These are phyloP conservation scores for Sebastiscus albofasciatus DNA, from an alignment of 2,797 vertebrate genomes.

Conservation along the genomic window DNA sequence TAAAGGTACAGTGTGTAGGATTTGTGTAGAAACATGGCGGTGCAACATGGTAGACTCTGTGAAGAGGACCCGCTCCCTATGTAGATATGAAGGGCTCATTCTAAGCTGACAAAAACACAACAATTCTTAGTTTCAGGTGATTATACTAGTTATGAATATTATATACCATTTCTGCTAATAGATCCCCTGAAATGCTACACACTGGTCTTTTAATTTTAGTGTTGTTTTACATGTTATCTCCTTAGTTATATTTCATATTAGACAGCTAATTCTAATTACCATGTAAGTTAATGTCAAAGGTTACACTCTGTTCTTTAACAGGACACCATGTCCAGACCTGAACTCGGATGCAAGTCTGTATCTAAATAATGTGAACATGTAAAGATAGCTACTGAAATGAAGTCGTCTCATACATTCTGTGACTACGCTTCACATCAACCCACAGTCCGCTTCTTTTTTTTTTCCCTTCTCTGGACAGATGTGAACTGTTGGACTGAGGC, in stretches of 20 bases:
- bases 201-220: background rate
- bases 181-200: background rate
- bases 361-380: slow-evolving; percentile 3
- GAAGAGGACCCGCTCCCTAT: too few species aligned
- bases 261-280: background rate
- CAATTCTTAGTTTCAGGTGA: background rate
- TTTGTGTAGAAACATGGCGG: background rate
- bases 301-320: background rate
- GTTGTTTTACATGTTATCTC: background rate
- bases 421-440: background rate
- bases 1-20: background rate
- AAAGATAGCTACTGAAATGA: background rate
- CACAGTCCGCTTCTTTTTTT: background rate
- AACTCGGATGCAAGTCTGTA: background rate
- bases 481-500: background rate
- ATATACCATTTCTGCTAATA: background rate
- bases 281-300: background rate
- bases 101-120: background rate
- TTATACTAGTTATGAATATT: too few species aligned
- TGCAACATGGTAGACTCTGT: too few species aligned
- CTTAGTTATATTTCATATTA: background rate
- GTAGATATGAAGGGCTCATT: background rate
- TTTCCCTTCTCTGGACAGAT: background rate
- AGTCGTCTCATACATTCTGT: background rate
- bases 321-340: background rate